Conservation (phyloP, 1,140 invertebrate genomes). For the Planococcus citri region DNA sequence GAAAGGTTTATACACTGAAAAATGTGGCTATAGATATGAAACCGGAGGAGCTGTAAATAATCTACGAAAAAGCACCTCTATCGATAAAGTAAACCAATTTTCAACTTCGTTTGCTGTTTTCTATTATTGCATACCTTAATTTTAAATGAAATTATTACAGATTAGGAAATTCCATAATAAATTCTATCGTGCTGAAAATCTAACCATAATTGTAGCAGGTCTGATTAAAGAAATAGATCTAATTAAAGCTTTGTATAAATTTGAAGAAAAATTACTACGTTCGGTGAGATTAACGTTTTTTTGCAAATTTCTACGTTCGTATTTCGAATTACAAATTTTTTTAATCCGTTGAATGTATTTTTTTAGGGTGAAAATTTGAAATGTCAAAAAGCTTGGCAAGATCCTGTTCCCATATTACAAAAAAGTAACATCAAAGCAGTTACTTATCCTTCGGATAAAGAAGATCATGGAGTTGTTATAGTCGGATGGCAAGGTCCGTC, state of each 20-base stretch:
- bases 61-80: constrained; percentile 62
- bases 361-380: not conserved
- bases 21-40: constrained; percentile 70
- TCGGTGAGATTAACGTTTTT: constrained; percentile 2
- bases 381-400: constrained; percentile 56
- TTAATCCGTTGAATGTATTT: constrained; percentile 30
- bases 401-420: constrained; percentile 47
- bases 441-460: constrained; percentile 69
- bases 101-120: not conserved
- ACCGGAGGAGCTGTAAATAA: constrained; percentile 76
- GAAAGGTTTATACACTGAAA: constrained; percentile 58
- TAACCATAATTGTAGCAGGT: constrained; percentile 71
- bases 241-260: constrained; percentile 52
- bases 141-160: constrained; percentile 35
- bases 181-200: constrained; percentile 83
- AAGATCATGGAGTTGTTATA: constrained; percentile 66
- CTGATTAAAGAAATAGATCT: constrained; percentile 62
- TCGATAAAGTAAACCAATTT: constrained; percentile 67
- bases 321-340: constrained; percentile 41
- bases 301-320: not conserved
- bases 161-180: constrained; percentile 65
- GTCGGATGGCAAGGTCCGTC: constrained; percentile 74
- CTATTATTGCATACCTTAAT: not conserved
- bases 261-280: constrained; percentile 64
- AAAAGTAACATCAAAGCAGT: constrained; percentile 40